These are phyloP conservation scores for Myotis daubentonii DNA, from an alignment of 2,797 vertebrate species.

Conservation along the genomic window DNA sequence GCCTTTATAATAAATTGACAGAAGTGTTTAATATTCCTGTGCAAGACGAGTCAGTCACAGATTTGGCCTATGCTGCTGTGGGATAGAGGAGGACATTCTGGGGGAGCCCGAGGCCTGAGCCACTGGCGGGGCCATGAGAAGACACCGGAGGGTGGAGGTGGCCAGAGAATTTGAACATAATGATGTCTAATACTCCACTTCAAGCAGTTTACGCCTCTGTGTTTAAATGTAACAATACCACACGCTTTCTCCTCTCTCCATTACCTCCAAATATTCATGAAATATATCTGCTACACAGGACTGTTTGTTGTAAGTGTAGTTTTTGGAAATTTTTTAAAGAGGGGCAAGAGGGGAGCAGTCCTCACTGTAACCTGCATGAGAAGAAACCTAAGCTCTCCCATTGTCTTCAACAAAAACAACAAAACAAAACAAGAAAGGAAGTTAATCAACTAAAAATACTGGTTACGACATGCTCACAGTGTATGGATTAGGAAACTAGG, in stretches of 20 bases:
- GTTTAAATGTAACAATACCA: background rate
- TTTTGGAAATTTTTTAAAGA: constrained; percentile 1
- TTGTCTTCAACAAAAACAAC: background rate
- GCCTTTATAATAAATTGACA: background rate
- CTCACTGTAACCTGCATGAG: background rate
- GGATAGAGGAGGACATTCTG: background rate
- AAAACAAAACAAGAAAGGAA: constrained; percentile 25
- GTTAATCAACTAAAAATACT: background rate
- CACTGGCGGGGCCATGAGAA: background rate
- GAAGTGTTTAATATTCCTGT: background rate
- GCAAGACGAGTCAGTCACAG: background rate
- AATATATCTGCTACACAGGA: background rate
- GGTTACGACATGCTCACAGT: background rate
- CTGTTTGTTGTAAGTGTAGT: background rate
- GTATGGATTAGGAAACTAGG: background rate
- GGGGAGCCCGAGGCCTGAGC: background rate
- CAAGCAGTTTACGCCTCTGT: background rate
- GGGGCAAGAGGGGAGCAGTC: background rate
- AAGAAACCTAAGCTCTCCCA: background rate
- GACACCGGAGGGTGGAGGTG: background rate
- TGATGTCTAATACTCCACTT: background rate
- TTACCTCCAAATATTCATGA: background rate
- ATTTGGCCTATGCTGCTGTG: background rate
- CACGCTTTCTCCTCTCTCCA: background rate
- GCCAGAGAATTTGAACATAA: background rate